Evolutionary conservation across 2,888 invertebrate species (phyloP).

Genomic region (Orthosia incerta): DNA sequence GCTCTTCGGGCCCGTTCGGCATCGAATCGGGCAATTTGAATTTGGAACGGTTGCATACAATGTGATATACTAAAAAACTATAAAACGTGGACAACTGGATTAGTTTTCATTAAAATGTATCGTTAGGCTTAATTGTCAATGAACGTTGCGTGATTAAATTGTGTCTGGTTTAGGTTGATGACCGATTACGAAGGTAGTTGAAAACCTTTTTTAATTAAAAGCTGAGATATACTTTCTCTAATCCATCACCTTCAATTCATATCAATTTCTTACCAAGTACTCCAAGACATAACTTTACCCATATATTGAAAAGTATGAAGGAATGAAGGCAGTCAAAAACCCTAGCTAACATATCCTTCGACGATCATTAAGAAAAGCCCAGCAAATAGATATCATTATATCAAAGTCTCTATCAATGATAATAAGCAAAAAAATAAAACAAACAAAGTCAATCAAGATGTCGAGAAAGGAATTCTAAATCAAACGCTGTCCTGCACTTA

Average conservation of each 20-base stretch:
- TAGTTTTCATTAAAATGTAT: conserved; percentile 76
- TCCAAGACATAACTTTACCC: conserved; percentile 6
- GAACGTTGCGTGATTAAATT: conserved; percentile 59
- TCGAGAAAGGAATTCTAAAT: conserved; percentile 84
- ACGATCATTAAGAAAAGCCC: conserved; percentile 32
- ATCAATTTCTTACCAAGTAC: not conserved
- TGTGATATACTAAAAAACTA: conserved; percentile 66
- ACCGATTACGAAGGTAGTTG: conserved; percentile 48
- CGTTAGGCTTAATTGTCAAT: conserved; percentile 68
- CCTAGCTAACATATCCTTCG: conserved; percentile 27
- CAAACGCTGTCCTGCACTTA: conserved; percentile 82
- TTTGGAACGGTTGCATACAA: conserved; percentile 86
- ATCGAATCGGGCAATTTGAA: conserved; percentile 88
- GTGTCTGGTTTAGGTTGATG: conserved; percentile 41
- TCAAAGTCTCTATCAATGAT: conserved; percentile 65
- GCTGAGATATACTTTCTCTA: conserved; percentile 1
- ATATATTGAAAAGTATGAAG: not conserved
- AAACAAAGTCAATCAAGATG: conserved; percentile 69
- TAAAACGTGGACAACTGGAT: conserved; percentile 73
- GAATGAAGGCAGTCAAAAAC: conserved; percentile 20
- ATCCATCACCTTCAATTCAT: not conserved
- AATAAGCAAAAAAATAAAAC: conserved; percentile 65
- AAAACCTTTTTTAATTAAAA: conserved; percentile 42
- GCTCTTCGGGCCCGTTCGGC: conserved; percentile 80
- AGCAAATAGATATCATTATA: conserved; percentile 64